Conservation (phyloP, 2,888 invertebrate genomes). For the Anaspis maculata region DNA sequence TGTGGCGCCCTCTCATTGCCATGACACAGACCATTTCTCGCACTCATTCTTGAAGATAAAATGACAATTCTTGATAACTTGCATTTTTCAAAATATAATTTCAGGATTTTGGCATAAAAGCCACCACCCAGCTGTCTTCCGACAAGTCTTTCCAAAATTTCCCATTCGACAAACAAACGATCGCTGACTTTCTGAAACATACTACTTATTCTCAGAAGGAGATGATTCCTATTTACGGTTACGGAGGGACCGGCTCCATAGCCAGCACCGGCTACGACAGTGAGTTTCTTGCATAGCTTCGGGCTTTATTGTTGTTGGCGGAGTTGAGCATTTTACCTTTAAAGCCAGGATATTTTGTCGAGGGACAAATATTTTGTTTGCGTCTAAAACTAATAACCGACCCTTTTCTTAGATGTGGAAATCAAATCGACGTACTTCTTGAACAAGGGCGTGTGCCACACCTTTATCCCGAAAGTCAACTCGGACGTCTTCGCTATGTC, state of each 20-base stretch:
- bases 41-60: no score
- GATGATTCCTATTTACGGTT: conserved; percentile 48
- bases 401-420: background rate
- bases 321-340: no score
- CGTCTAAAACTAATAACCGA: background rate
- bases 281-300: no score
- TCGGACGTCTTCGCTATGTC: conserved; percentile 41
- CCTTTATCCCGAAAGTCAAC: conserved; percentile 45
- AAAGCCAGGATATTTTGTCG: no score
- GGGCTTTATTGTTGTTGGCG: no score
- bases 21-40: no score
- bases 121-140: background rate
- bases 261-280: background rate
- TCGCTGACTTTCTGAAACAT: conserved; percentile 53
- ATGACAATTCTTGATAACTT: no score
- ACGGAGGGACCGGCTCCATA: conserved; percentile 37
- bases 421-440: background rate
- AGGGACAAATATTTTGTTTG: background rate
- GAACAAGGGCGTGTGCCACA: conserved; percentile 51
- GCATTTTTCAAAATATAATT: no score
- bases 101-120: background rate
- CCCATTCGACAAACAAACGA: conserved; percentile 43
- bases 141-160: conserved; percentile 5
- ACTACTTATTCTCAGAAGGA: conserved; percentile 51
- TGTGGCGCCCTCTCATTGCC: no score